Conservation (phyloP, 2,113 vertebrate species). For the Ochotona princeps region DNA sequence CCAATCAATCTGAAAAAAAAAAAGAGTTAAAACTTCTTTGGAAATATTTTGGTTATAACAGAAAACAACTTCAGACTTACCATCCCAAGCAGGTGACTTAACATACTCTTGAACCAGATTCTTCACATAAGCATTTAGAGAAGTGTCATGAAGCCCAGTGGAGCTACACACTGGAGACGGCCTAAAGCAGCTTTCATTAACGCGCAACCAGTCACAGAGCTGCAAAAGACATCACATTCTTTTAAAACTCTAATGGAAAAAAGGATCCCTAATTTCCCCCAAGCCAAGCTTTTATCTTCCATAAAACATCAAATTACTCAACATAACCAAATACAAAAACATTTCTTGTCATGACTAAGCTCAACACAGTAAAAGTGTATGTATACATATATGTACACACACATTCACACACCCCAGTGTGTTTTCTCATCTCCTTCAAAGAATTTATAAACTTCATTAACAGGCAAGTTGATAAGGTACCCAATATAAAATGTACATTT, state of each 20-base stretch:
- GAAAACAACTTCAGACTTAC: conserved; percentile 78
- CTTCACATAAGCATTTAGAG: conserved; percentile 78
- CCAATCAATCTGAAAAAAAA: neutral
- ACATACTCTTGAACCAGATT: conserved; percentile 87
- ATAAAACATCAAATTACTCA: neutral
- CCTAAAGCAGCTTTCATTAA: conserved; percentile 89
- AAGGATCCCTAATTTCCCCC: neutral
- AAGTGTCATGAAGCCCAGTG: neutral
- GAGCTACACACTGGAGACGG: conserved; percentile 39
- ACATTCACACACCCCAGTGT: no score
- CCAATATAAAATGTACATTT: neutral
- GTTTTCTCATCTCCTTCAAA: neutral
- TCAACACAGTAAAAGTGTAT: neutral
- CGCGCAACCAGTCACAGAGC: conserved; percentile 92
- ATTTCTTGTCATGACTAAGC: neutral
- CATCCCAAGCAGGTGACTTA: conserved; percentile 82
- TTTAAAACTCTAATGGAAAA: conserved; percentile 27
- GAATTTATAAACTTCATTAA: conserved; percentile 2
- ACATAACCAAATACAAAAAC: neutral
- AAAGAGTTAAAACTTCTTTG: neutral
- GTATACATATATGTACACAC: no score
- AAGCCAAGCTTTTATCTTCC: neutral
- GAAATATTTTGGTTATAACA: neutral
- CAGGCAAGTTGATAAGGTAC: neutral
- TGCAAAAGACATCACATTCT: conserved; percentile 75